phyloP scores from a whole-genome alignment of 2,888 invertebrate genomes.

The Trachelus tabidus region DNA sequence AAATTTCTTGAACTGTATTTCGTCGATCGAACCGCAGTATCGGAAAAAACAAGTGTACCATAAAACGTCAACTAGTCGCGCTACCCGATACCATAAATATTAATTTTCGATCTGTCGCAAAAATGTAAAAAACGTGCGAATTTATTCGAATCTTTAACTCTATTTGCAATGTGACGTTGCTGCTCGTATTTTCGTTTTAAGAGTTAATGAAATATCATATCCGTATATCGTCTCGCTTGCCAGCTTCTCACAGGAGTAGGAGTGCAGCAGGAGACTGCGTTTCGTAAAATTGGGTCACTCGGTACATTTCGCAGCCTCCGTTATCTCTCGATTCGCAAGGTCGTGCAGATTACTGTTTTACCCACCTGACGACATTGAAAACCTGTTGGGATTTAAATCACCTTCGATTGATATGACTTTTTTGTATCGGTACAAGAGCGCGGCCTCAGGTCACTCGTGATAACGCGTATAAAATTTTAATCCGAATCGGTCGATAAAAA shows the following conservation, averaged over 20 bases:
- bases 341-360: constrained; percentile 21
- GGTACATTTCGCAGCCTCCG: constrained; percentile 31
- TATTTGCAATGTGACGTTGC: not conserved
- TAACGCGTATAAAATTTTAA: too few relatives aligned
- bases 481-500: not conserved
- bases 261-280: not conserved
- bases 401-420: not conserved
- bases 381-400: constrained; percentile 24
- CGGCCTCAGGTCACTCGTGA: too few relatives aligned
- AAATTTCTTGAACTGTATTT: not conserved
- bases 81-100: not conserved
- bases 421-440: too few relatives aligned
- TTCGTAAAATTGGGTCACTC: constrained; percentile 34
- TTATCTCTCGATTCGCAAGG: constrained; percentile 40
- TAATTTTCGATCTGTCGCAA: not conserved
- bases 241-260: not conserved
- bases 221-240: not conserved
- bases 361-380: constrained; percentile 28
- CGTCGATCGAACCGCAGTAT: not conserved
- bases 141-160: not conserved
- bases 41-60: not conserved
- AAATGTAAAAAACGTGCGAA: too few relatives aligned
- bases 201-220: not conserved
- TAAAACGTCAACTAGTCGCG: not conserved
- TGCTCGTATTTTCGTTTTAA: not conserved